Evolutionary conservation across 2,113 vertebrate species (phyloP).

Genomic region (Rhinoderma darwinii): DNA sequence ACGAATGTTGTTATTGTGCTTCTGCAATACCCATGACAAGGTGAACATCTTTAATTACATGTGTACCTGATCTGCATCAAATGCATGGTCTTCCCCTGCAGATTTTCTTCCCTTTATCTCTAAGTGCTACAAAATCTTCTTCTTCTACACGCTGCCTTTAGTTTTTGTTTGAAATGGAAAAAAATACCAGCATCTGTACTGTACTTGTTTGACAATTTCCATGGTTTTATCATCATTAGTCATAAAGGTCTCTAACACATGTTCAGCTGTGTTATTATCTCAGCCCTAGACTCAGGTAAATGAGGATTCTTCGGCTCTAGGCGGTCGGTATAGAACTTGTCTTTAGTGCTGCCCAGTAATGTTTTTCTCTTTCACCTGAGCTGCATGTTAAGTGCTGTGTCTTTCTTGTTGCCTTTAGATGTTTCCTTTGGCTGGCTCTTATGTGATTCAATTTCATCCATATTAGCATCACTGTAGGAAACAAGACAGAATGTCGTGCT

Average conservation of each 20-base stretch:
- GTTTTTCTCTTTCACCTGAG: conserved; percentile 32
- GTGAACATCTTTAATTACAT: conserved; percentile 22
- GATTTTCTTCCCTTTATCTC: neutral
- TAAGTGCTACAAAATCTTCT: neutral
- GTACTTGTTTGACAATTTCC: neutral
- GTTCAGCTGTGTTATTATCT: conserved; percentile 3
- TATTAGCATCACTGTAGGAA: conserved; percentile 43
- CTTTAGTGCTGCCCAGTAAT: conserved; percentile 31
- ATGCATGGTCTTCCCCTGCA: neutral
- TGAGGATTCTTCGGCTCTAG: conserved; percentile 14
- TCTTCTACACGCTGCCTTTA: neutral
- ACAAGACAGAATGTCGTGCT: conserved; percentile 34
- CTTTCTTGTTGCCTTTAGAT: conserved; percentile 40
- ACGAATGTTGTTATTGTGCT: neutral
- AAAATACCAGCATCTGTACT: neutral
- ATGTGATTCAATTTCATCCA: conserved; percentile 44
- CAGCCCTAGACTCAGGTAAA: conserved; percentile 1
- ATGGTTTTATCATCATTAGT: conserved; percentile 6
- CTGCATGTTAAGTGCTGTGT: conserved; percentile 26
- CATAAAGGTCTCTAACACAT: conserved; percentile 30
- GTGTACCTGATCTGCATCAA: conserved; percentile 25
- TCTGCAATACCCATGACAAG: conserved; percentile 3
- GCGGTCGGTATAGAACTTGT: conserved; percentile 17
- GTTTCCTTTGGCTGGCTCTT: conserved; percentile 25
- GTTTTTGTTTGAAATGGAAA: neutral